Evolutionary conservation across 2,888 invertebrate genomes (phyloP), one percentile per base, ranked within the genome.

Genomic region (Diarsia dahlii): DNA sequence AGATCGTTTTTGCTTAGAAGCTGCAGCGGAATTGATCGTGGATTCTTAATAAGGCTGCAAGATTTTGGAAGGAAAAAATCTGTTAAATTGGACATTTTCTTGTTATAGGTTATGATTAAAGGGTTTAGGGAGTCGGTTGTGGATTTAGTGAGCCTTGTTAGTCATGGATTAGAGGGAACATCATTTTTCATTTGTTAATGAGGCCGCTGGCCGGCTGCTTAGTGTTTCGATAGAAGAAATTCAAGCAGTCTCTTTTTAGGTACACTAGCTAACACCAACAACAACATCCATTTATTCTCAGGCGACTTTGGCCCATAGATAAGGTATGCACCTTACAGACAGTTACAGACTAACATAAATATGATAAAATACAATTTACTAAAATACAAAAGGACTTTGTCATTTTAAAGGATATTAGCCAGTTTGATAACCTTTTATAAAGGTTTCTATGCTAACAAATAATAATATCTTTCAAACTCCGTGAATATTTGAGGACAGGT

Each of bases 1-100:
- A 84, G 76, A 78, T 3, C 71, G 78, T 89, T 90, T 91, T 91
- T 91, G 85, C 74, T 81, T 71, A 78, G 68, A 78, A 46, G 69
- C 67, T 81, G 77, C 67, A 45, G n/a, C 45, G 71, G 85, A 86
- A 85, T 86, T 86, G 88, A 87, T 89, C 69, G 89, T 20, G 71
- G 80, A 83, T 77, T 72, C 66, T 78, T 81, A 80, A 73, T 82
- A 84, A 77, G 76, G 73, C 15, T 63, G 48, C 65, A 65, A 52
- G 72, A 68, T 81, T 84, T 74, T 39, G 45, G 10, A 3, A 20
- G 15, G n/a, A 82, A 86, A 84, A 84, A 81, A 71, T 64, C 74
- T 75, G 71, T 77, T 80, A 80, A 81, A 85, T 87, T 85, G 76
- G 74, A 54, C 63, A 76, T 80, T 78, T 85, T 85, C 78, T 85